These are phyloP conservation scores for Acleris laterana DNA, from an alignment of 2,888 invertebrate genomes.

Conservation along the genomic window DNA sequence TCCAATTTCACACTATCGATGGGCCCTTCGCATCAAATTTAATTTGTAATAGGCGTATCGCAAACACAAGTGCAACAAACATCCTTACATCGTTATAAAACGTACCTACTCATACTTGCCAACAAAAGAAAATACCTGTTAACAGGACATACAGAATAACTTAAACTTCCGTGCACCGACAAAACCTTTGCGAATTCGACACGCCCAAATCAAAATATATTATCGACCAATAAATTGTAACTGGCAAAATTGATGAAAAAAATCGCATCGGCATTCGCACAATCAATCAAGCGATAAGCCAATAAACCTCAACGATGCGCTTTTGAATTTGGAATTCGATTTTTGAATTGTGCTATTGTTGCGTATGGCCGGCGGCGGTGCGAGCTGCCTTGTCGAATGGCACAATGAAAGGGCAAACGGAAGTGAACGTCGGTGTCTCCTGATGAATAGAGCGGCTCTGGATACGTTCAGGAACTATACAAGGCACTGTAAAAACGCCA, in stretches of 20 bases:
- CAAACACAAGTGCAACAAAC: slow-evolving; percentile 79
- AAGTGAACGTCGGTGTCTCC: slow-evolving; percentile 77
- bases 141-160: slow-evolving; percentile 57
- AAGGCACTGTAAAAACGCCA: slow-evolving; percentile 60
- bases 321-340: slow-evolving; percentile 82
- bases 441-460: slow-evolving; percentile 62
- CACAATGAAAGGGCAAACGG: slow-evolving; percentile 78
- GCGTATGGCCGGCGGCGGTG: slow-evolving; percentile 73
- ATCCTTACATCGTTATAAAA: slow-evolving; percentile 50
- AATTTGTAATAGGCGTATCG: slow-evolving; percentile 70
- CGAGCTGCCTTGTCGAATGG: slow-evolving; percentile 75
- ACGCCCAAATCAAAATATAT: slow-evolving; percentile 84
- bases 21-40: slow-evolving; percentile 55
- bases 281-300: slow-evolving; percentile 85
- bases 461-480: slow-evolving; percentile 75
- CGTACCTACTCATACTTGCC: slow-evolving; percentile 48
- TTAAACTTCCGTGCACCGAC: slow-evolving; percentile 75
- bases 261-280: slow-evolving; percentile 74
- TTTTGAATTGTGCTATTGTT: slow-evolving; percentile 77
- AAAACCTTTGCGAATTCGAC: slow-evolving; percentile 73
- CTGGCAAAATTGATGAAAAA: slow-evolving; percentile 58
- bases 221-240: slow-evolving; percentile 63
- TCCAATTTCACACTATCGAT: slow-evolving; percentile 48
- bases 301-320: slow-evolving; percentile 85
- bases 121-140: slow-evolving; percentile 63